Conservation (phyloP, 2,888 invertebrate genomes). For the Colletes collaris region DNA sequence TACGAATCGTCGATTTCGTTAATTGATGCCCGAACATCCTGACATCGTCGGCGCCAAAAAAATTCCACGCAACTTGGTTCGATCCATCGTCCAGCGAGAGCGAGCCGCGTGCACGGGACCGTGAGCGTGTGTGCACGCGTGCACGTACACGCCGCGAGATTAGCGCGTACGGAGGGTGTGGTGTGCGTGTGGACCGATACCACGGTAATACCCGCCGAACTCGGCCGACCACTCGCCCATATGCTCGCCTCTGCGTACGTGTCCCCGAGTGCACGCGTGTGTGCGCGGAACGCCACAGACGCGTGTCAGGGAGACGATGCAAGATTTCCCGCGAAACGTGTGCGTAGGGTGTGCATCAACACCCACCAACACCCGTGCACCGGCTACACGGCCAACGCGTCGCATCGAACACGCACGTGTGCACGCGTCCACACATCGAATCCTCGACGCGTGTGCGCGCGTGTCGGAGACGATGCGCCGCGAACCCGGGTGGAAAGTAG, state of each 20-base stretch:
- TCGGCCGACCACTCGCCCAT: background rate
- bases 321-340: background rate
- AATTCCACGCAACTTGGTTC: slow-evolving; percentile 6
- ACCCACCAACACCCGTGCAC: background rate
- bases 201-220: background rate
- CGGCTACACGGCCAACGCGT: background rate
- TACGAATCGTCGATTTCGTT: slow-evolving; percentile 13
- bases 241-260: background rate
- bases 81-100: slow-evolving; percentile 1
- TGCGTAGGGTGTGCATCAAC: slow-evolving; percentile 14
- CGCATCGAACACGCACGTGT: background rate
- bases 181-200: slow-evolving; percentile 9
- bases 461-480: slow-evolving; percentile 71
- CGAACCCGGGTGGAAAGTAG: slow-evolving; percentile 72
- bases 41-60: slow-evolving; percentile 11
- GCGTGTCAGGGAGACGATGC: slow-evolving; percentile 5
- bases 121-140: background rate
- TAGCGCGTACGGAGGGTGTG: background rate
- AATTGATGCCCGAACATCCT: slow-evolving; percentile 6
- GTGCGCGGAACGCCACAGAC: background rate
- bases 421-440: slow-evolving; percentile 16
- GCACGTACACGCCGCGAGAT: slow-evolving; percentile 11
- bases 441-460: slow-evolving; percentile 16
- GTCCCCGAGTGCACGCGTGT: background rate
- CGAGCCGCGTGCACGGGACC: background rate